Evolutionary conservation across 1,140 invertebrate species (phyloP), one percentile per base, ranked within the genome.

Genomic region (Penaeus chinensis): DNA sequence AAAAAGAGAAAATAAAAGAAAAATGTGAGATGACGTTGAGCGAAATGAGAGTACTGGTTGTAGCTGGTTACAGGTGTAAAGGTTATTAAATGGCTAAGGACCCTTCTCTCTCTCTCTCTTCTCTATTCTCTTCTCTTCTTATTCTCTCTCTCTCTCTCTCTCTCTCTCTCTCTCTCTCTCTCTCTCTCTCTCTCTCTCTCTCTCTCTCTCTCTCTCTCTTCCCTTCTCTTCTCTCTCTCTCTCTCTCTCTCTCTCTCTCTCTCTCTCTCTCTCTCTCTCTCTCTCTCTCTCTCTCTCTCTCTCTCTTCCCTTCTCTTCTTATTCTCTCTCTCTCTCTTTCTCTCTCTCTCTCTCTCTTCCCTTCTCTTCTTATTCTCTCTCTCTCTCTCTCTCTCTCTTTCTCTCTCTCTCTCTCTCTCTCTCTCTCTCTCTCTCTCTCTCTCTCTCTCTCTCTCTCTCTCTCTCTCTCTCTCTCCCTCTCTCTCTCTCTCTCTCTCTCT

Each of bases 401-500:
- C 37, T 42, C 37, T 42, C 32, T 32, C 32, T 32, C 32, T 32
- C 32, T 32, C 32, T 32, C 32, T 32, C 32, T 32, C 32, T 32
- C 37, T 42, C 37, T 42, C n/a, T 42, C 37, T 42, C 37, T 42
- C 32, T 32, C 32, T 32, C 32, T 32, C 32, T 32, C 32, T 32
- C 32, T 32, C 32, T 32, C 32, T 32, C 37, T 42, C 37, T 42
- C n/a, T 42, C 37, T 42, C 37, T 42, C 32, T 32, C 32, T 61
- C 47, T 80, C 54, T 80, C 20, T 80, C 78, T 80, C 78, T 80
- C 78, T 80, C 78, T 78, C 76, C 47, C 22, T 78, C 8, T 42
- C 65, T 66, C 65, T 66, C 65, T 66, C 65, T 66, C n/a, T 76
- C 24, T 27, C 71, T 76, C 5, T 20, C 32, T 20, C 32, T 42